These are phyloP conservation scores for Motacilla alba DNA, from an alignment of 2,113 vertebrate genomes.

Conservation along the genomic window DNA sequence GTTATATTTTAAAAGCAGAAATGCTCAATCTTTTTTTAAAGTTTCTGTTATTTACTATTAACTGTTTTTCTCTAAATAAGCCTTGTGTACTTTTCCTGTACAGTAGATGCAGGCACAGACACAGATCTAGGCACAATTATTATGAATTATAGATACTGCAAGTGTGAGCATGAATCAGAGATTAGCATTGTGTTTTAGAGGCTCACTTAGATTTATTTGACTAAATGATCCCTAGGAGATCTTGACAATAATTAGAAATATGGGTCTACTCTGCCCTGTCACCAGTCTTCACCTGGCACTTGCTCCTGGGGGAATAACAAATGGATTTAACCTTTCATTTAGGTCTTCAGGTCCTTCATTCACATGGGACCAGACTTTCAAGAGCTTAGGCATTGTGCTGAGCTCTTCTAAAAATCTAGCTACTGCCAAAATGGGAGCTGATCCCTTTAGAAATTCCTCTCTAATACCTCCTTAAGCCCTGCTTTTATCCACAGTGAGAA, in stretches of 20 bases:
- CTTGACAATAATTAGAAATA: constrained; percentile 19
- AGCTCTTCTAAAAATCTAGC: background rate
- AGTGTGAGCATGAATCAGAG: background rate
- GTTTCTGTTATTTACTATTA: background rate
- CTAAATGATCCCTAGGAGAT: background rate
- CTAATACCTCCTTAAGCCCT: background rate
- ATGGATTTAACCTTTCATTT: constrained; percentile 20
- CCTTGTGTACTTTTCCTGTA: background rate
- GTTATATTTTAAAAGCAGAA: background rate
- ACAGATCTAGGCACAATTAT: background rate
- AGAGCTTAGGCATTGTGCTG: background rate
- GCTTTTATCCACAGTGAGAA: background rate
- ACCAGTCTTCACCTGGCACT: background rate
- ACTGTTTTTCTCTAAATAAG: background rate
- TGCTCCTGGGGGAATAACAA: background rate
- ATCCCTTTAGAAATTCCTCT: background rate
- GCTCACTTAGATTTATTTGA: background rate
- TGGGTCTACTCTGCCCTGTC: background rate
- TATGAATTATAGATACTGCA: background rate
- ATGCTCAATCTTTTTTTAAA: background rate
- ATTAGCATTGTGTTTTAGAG: background rate
- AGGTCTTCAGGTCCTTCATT: background rate
- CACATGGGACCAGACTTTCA: background rate
- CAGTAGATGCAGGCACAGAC: background rate
- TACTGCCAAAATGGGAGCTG: background rate